Evolutionary conservation across 2,113 vertebrate genomes (phyloP).

Genomic region (Coptodon bakossiorum): DNA sequence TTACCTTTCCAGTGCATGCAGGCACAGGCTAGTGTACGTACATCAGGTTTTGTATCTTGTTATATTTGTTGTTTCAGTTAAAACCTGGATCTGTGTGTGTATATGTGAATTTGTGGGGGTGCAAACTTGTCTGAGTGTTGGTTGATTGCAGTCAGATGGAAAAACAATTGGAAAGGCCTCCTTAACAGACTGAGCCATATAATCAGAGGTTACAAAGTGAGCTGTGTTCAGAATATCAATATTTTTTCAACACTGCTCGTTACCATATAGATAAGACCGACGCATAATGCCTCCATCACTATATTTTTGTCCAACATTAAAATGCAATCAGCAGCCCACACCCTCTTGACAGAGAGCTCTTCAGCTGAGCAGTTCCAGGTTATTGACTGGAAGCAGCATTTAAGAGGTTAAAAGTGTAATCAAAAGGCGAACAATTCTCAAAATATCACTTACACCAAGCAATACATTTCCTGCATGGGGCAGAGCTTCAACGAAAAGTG

Average conservation of each 20-base stretch:
- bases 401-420: background rate
- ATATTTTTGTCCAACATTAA: background rate
- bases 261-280: conserved; percentile 59
- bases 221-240: conserved; percentile 30
- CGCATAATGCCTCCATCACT: background rate
- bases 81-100: background rate
- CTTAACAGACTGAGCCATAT: conserved; percentile 36
- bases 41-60: background rate
- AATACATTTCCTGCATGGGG: background rate
- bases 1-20: background rate
- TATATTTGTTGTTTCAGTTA: background rate
- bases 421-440: background rate
- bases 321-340: conserved; percentile 11
- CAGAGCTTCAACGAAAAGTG: background rate
- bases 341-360: background rate
- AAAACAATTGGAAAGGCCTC: conserved; percentile 53
- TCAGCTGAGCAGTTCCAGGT: background rate
- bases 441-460: background rate
- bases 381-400: background rate
- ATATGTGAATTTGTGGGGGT: background rate
- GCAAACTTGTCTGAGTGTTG: background rate
- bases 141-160: conserved; percentile 48
- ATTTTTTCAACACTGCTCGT: conserved; percentile 19
- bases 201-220: conserved; percentile 27
- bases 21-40: background rate